Evolutionary conservation across 2,888 invertebrate genomes (phyloP), one percentile per base, ranked within the genome.

Genomic region (Polymixis flavicincta): DNA sequence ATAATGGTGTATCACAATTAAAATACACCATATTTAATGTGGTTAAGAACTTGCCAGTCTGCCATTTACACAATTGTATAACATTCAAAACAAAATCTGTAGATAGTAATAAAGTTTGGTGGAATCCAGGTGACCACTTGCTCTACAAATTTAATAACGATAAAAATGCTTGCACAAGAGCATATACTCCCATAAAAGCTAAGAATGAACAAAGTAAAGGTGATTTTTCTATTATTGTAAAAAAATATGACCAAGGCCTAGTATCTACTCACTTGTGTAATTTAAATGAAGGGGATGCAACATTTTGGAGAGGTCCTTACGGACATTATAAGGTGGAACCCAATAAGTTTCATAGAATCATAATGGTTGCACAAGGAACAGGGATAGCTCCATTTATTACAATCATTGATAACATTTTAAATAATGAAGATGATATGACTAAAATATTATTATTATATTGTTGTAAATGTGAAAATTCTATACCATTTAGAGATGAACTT

Each of bases 221-320:
- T 89, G 94, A 94, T 86, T 98, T 98, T 92, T 96, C 97, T 84
- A 95, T 98, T 70, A 87, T 98, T 63, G 96, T 98, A 0, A 98
- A 97, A 93, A 92, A 97, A 68, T 97, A 97, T 93, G 89, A 93
- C 2, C 87, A 93, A 78, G 98, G 98, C 0, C 83, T 93, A 66
- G 97, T 98, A 93, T 97, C 98, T 2, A 92, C 93, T 76, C 95
- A 96, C 86, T 92, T 98, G 66, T 92, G 90, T 74, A 88, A 91
- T 50, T 91, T 97, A 88, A 86, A 92, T 69, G 83, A 92, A 54
- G 97, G 96, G 2, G 96, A 97, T 72, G 81, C 93, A 63, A 97
- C 98, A 17, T 93, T 97, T 73, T 98, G 98, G 97, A 95, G 98
- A 88, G 98, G 98, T 0, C 98, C 98, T 0, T 98, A 97, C 93